A percentile compares a stretch with the other conserved stretches of the same genome.
Evolutionary conservation across 2,797 vertebrate species (phyloP).

Genomic region (Danio kyathit): DNA sequence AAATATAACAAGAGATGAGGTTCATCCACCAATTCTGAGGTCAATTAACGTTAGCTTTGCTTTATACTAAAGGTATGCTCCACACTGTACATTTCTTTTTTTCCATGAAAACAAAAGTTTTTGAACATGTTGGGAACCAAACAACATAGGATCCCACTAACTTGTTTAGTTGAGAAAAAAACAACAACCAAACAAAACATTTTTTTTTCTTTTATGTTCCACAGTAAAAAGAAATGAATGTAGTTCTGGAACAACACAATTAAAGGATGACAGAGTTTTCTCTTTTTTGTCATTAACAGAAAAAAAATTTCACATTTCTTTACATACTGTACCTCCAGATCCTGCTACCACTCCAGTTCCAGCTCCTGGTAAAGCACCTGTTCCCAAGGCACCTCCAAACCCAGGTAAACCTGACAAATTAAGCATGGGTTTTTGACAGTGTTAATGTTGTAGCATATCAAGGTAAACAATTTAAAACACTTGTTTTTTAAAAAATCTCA

Average conservation of each 20-base stretch:
- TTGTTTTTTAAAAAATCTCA: too few species aligned
- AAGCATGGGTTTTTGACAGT: background rate
- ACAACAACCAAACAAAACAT: background rate
- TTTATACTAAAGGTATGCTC: too few species aligned
- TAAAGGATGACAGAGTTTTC: background rate
- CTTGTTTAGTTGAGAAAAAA: background rate
- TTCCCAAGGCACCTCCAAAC: constrained; percentile 65
- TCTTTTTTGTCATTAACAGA: background rate
- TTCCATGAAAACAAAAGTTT: background rate
- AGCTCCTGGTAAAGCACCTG: constrained; percentile 59
- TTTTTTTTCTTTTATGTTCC: background rate
- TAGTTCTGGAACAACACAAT: too few species aligned
- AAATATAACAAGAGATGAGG: background rate
- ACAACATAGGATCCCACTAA: background rate
- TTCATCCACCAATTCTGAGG: background rate
- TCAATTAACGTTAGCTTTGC: background rate
- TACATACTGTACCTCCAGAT: constrained; percentile 47
- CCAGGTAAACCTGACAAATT: constrained; percentile 44
- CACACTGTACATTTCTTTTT: too few species aligned
- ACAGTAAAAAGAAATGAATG: too few species aligned
- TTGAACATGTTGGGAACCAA: background rate
- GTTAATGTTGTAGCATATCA: background rate
- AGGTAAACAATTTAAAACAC: background rate
- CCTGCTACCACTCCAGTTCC: constrained; percentile 57
- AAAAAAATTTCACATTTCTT: background rate